Conservation (phyloP, 2,113 vertebrate species). For the Austrofundulus limnaeus region DNA sequence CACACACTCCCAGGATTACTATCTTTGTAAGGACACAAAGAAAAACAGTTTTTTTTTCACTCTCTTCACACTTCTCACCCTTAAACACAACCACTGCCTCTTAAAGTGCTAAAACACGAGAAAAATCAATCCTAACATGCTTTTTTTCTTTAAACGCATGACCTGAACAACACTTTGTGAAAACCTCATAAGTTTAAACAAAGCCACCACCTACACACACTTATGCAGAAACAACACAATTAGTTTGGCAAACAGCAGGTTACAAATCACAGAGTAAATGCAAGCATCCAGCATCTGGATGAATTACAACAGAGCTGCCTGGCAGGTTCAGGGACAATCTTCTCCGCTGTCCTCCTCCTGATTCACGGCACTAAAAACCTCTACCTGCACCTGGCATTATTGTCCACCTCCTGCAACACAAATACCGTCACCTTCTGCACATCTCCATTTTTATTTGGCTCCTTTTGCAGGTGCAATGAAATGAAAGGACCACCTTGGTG, state of each 20-base stretch:
- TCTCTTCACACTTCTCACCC: not conserved
- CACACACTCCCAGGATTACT: not conserved
- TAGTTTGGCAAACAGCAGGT: slow-evolving; percentile 35
- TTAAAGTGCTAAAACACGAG: not conserved
- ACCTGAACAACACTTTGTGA: not conserved
- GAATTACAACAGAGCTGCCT: slow-evolving; percentile 27
- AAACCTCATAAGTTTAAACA: not conserved
- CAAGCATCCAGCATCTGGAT: slow-evolving; percentile 26
- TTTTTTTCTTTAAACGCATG: not conserved
- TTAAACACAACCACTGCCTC: not conserved
- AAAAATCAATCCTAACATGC: not conserved
- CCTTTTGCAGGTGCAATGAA: slow-evolving; percentile 27
- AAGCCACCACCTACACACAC: not conserved
- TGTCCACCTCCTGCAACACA: slow-evolving; percentile 32
- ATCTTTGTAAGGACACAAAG: not conserved
- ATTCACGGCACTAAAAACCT: slow-evolving; percentile 9
- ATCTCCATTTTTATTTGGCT: slow-evolving; percentile 26
- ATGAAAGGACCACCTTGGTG: slow-evolving; percentile 3
- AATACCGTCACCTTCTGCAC: slow-evolving; percentile 26
- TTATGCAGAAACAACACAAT: slow-evolving; percentile 17
- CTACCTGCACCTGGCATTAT: slow-evolving; percentile 19
- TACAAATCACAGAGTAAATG: slow-evolving; percentile 50
- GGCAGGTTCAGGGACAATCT: slow-evolving; percentile 34
- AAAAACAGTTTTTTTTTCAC: not conserved
- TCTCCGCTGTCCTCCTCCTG: slow-evolving; percentile 16